Evolutionary conservation across 2,113 vertebrate species (phyloP).

Genomic region (Actenoides lindsayi): DNA sequence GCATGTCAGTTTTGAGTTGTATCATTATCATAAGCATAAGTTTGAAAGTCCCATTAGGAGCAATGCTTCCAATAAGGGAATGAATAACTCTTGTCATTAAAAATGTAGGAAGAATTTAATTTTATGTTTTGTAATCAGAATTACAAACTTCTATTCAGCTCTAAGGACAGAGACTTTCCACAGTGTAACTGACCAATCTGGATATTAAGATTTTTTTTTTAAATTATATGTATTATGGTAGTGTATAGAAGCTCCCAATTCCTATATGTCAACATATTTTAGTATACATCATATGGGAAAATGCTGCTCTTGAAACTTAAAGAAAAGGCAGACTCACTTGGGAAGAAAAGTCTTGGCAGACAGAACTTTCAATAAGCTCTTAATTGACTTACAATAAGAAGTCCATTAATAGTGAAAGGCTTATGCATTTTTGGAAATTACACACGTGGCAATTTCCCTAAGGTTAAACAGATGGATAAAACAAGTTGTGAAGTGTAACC

Average conservation of each 20-base stretch:
- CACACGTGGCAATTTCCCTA: neutral
- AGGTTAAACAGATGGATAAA: neutral
- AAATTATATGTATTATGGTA: neutral
- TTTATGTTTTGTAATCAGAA: neutral
- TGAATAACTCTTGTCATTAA: neutral
- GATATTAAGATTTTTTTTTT: neutral
- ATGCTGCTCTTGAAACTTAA: neutral
- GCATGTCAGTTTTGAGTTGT: neutral
- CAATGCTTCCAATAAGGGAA: neutral
- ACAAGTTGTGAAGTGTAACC: neutral
- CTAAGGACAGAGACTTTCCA: neutral
- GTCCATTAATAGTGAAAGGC: neutral
- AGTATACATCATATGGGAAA: neutral
- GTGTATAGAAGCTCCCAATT: neutral
- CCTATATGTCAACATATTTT: neutral
- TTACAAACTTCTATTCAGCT: neutral
- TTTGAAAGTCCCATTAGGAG: neutral
- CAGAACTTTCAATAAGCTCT: slow-evolving; percentile 23
- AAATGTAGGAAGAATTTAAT: neutral
- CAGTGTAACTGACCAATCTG: neutral
- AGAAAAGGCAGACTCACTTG: neutral
- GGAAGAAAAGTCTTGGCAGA: neutral
- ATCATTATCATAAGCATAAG: neutral
- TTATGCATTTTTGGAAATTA: slow-evolving; percentile 8
- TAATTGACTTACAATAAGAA: slow-evolving; percentile 28